These are phyloP conservation scores for Aelia acuminata DNA, from an alignment of 2,888 invertebrate genomes.

Conservation along the genomic window DNA sequence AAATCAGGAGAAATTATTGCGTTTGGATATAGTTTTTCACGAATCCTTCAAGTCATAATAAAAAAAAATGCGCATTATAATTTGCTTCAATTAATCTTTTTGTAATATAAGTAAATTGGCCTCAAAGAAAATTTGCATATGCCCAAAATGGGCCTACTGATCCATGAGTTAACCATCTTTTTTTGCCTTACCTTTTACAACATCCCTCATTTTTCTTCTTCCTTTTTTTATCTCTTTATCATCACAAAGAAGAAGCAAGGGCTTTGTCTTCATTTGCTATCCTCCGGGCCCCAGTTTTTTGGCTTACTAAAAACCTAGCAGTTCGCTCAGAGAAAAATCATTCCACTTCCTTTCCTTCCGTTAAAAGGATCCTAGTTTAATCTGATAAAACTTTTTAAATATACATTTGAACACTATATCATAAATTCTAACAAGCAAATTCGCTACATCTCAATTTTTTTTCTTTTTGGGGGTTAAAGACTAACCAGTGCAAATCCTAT, in stretches of 20 bases:
- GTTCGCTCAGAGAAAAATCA: background rate
- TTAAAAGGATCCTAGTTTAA: background rate
- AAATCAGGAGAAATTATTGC: too few relatives aligned
- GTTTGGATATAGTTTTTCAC: too few relatives aligned
- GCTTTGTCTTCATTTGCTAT: slow-evolving; percentile 20
- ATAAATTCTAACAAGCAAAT: too few relatives aligned
- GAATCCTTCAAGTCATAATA: too few relatives aligned
- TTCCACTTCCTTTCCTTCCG: background rate
- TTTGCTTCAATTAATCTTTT: background rate
- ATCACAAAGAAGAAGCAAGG: slow-evolving; percentile 26
- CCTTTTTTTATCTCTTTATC: slow-evolving; percentile 9
- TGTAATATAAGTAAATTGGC: background rate
- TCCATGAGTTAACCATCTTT: background rate
- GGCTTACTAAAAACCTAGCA: background rate
- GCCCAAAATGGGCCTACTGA: background rate
- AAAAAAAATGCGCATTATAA: too few relatives aligned
- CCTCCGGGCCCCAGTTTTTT: background rate
- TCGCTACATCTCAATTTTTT: too few relatives aligned
- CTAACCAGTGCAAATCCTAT: too few relatives aligned
- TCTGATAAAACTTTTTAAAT: too few relatives aligned
- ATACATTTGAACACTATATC: too few relatives aligned
- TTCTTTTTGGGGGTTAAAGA: too few relatives aligned
- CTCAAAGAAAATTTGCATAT: background rate
- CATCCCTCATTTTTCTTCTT: background rate
- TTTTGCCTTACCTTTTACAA: background rate